These are phyloP conservation scores for Beris chalybata DNA, from an alignment of 2,888 invertebrate species.

Conservation along the genomic window DNA sequence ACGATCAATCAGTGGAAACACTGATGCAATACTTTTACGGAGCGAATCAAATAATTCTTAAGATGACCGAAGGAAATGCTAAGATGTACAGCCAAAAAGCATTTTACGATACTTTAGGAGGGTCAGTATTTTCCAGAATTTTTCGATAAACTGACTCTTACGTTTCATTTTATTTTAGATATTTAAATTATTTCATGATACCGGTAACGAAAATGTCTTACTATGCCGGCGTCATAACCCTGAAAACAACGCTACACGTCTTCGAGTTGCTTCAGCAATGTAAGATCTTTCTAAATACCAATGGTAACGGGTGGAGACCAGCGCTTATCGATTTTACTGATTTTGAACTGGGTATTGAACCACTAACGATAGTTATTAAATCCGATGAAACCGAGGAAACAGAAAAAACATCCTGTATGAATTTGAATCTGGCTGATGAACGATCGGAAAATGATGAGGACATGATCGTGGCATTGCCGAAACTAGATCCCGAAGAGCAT, in stretches of 20 bases:
- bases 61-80: slow-evolving; percentile 41
- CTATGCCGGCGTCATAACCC: slow-evolving; percentile 50
- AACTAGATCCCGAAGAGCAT: slow-evolving; percentile 44
- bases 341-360: slow-evolving; percentile 43
- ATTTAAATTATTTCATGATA: slow-evolving; percentile 48
- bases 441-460: slow-evolving; percentile 44
- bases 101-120: slow-evolving; percentile 53
- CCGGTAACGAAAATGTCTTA: slow-evolving; percentile 52
- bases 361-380: slow-evolving; percentile 40
- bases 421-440: slow-evolving; percentile 45
- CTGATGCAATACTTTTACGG: slow-evolving; percentile 51
- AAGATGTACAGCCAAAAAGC: slow-evolving; percentile 45
- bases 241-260: slow-evolving; percentile 46
- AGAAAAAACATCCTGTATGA: slow-evolving; percentile 45
- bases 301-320: slow-evolving; percentile 52
- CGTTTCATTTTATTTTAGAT: slow-evolving; percentile 40
- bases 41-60: slow-evolving; percentile 48
- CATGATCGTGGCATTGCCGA: slow-evolving; percentile 51
- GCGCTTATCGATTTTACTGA: slow-evolving; percentile 45
- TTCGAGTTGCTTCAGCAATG: slow-evolving; percentile 47
- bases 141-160: neutral
- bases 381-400: slow-evolving; percentile 18
- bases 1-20: slow-evolving; percentile 46
- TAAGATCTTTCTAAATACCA: slow-evolving; percentile 49
- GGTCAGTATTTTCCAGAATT: slow-evolving; percentile 40